Conservation (phyloP, 2,888 invertebrate species). For the Conus canariensis region DNA sequence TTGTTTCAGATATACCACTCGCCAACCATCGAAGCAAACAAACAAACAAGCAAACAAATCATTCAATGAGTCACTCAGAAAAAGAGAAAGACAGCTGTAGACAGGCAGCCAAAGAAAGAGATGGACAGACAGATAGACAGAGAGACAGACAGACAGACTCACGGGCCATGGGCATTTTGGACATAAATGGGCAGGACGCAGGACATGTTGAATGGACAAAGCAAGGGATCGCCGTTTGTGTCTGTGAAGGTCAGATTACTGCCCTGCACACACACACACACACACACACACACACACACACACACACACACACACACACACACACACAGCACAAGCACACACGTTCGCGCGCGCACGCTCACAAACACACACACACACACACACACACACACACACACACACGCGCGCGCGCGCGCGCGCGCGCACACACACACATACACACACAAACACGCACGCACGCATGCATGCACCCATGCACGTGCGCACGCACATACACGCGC, state of each 20-base stretch:
- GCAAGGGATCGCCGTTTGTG: neutral
- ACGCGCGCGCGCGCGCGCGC: neutral
- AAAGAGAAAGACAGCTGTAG: too few species aligned
- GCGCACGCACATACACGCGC: neutral
- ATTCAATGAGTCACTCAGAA: too few species aligned
- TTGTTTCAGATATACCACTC: too few species aligned
- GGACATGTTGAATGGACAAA: conserved; percentile 17
- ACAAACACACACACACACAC: neutral
- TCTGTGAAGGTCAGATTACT: conserved; percentile 9
- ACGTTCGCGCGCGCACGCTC: neutral
- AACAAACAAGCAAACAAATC: too few species aligned
- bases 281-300: neutral
- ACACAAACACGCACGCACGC: neutral
- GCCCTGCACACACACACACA: neutral
- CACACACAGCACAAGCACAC: neutral
- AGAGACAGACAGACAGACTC: neutral
- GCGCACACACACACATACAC: neutral
- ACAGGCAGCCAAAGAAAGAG: too few species aligned
- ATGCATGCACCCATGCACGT: neutral
- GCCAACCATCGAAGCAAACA: too few species aligned
- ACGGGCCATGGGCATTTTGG: neutral
- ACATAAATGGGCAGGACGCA: neutral
- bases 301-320: neutral
- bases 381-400: neutral
- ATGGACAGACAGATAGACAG: neutral